phyloP scores from a whole-genome alignment of 1,140 invertebrate species.

The Philaenus spumarius region DNA sequence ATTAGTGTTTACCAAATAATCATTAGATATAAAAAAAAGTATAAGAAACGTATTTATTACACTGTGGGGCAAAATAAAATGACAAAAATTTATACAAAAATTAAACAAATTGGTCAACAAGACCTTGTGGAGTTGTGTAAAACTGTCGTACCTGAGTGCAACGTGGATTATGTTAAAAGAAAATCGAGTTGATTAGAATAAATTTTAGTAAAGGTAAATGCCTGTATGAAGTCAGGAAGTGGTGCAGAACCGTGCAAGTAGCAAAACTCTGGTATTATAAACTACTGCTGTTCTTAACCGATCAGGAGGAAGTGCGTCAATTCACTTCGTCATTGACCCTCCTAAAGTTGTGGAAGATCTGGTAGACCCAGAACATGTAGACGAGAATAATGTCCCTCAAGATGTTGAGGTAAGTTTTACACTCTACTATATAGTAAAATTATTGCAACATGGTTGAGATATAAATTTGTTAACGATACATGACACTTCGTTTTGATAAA shows the following conservation, averaged over 20 bases:
- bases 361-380: neutral
- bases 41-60: too few relatives aligned
- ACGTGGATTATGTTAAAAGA: constrained; percentile 17
- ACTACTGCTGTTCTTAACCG: neutral
- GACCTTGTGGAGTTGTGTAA: neutral
- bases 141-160: constrained; percentile 5
- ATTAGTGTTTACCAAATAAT: too few relatives aligned
- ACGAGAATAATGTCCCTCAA: neutral
- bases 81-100: neutral
- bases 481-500: neutral
- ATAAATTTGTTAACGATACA: neutral
- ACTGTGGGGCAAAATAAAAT: neutral
- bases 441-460: neutral
- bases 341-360: neutral
- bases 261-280: constrained; percentile 7
- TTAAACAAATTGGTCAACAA: neutral
- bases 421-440: neutral
- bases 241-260: neutral
- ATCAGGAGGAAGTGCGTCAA: constrained; percentile 2
- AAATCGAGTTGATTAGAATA: constrained; percentile 19
- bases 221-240: constrained; percentile 8
- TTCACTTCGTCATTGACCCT: neutral
- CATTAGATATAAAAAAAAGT: too few relatives aligned
- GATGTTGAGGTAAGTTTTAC: neutral
- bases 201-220: constrained; percentile 12